Evolutionary conservation across 2,113 vertebrate genomes (phyloP).

Genomic region (Polypterus senegalus): DNA sequence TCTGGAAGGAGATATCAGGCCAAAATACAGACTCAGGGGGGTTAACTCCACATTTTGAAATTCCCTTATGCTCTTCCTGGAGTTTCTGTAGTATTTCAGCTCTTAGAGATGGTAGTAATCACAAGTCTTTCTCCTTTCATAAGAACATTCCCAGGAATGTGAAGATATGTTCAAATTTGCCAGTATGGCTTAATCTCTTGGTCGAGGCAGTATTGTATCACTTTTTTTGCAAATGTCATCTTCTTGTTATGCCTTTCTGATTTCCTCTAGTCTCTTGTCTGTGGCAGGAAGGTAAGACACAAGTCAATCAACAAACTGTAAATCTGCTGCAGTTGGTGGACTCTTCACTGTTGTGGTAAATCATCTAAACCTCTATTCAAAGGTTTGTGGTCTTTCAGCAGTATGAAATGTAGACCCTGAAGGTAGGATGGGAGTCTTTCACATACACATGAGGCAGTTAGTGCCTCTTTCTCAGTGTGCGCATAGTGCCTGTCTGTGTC

Average conservation of each 20-base stretch:
- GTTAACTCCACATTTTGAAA: conserved; percentile 5
- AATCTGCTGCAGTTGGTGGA: neutral
- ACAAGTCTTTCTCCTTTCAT: no score
- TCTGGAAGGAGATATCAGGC: neutral
- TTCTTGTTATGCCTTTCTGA: neutral
- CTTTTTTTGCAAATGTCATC: neutral
- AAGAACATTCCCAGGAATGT: no score
- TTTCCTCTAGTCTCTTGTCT: neutral
- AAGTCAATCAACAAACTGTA: conserved; percentile 1
- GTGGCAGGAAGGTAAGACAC: no score
- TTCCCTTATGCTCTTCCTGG: conserved; percentile 6
- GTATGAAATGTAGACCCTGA: conserved; percentile 7
- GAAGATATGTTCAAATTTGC: conserved; percentile 1
- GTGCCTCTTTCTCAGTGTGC: conserved; percentile 20
- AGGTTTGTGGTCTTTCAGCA: conserved; percentile 20
- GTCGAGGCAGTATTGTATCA: neutral
- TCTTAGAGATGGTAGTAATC: no score
- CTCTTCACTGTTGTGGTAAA: conserved; percentile 7
- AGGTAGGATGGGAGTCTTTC: conserved; percentile 14
- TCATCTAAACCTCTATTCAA: conserved; percentile 19
- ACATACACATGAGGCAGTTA: conserved; percentile 17
- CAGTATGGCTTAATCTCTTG: neutral
- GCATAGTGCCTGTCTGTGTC: conserved; percentile 16
- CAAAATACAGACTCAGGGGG: conserved; percentile 12
- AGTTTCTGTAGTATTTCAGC: no score